Percentiles rank a stretch among this genome's conserved stretches.
phyloP scores from a whole-genome alignment of 2,113 vertebrate species.

The Carassius auratus region DNA sequence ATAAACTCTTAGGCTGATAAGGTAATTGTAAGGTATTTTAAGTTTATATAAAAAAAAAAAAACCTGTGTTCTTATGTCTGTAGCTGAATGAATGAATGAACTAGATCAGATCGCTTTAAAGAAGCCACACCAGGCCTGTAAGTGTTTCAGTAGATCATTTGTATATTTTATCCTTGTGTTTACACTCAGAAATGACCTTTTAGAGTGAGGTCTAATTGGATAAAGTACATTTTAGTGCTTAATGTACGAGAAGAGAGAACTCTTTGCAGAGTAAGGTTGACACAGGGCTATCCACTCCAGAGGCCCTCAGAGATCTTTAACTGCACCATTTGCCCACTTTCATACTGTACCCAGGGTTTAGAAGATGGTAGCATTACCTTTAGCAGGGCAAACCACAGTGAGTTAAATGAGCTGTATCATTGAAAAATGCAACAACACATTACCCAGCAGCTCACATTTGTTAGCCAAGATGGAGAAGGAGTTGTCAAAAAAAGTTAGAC shows the following conservation, averaged over 20 bases:
- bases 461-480: slow-evolving; percentile 11
- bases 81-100: neutral
- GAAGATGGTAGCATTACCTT: slow-evolving; percentile 28
- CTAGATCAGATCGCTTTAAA: slow-evolving; percentile 5
- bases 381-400: slow-evolving; percentile 10
- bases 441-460: slow-evolving; percentile 11
- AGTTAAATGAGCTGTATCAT: slow-evolving; percentile 29
- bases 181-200: slow-evolving; percentile 10
- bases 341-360: neutral
- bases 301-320: slow-evolving; percentile 28
- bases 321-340: slow-evolving; percentile 29
- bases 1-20: neutral
- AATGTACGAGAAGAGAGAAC: slow-evolving; percentile 1
- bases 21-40: neutral
- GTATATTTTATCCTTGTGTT: slow-evolving; percentile 16
- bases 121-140: neutral
- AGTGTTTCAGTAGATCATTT: slow-evolving; percentile 20
- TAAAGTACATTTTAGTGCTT: slow-evolving; percentile 17
- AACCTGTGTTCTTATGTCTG: neutral
- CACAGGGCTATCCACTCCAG: slow-evolving; percentile 42
- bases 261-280: slow-evolving; percentile 37
- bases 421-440: slow-evolving; percentile 23
- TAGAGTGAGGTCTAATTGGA: neutral
- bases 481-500: slow-evolving; percentile 10
- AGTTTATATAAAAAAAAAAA: neutral